Evolutionary conservation across 1,140 invertebrate genomes (phyloP), one percentile per base, ranked within the genome.

Genomic region (Heliconius himera): DNA sequence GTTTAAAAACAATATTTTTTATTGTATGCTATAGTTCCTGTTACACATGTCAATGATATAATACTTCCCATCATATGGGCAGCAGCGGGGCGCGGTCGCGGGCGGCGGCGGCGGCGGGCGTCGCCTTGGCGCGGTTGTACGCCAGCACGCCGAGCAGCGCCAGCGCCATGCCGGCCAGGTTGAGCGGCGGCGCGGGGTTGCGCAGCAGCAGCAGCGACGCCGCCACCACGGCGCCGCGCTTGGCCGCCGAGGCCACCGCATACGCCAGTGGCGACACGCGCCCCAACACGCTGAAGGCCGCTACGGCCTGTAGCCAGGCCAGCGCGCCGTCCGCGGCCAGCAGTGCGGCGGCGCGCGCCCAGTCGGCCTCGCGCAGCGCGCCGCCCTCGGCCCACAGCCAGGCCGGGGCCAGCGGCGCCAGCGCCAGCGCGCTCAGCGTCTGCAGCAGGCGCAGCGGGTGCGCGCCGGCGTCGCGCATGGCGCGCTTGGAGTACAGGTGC

Each of bases 401-500:
- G 81, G 85, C 72, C 22, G 88, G 87, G 74, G 79, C 72, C 76
- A 90, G 85, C 81, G 88, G 86, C 83, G 72, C 70, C 81, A 88
- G 81, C 79, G 89, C 87, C 80, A 89, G 74, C 54, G 80, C 83
- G 70, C 82, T 82, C 70, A 87, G 83, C 36, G 77, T 77, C 84
- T 88, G 85, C 83, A 91, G 84, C 74, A 91, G 84, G 20, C 90
- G 87, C 83, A 91, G 83, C 74, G 86, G 90, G 80, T 91, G 90
- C 82, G 81, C 85, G 77, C 87, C 85, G 11, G 88, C 85, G 84
- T 88, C 88, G 36, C 85, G 86, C 87, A 93, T 81, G 29, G 98
- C 98, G 96, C 99, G 99, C 95, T 99, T 99, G 1, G 98, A 98
- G 94, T 98, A 99, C 83, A 99, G 99, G 92, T 99, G 98, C 92